Conservation (phyloP, 2,888 invertebrate species). For the Xestobium rufovillosum region DNA sequence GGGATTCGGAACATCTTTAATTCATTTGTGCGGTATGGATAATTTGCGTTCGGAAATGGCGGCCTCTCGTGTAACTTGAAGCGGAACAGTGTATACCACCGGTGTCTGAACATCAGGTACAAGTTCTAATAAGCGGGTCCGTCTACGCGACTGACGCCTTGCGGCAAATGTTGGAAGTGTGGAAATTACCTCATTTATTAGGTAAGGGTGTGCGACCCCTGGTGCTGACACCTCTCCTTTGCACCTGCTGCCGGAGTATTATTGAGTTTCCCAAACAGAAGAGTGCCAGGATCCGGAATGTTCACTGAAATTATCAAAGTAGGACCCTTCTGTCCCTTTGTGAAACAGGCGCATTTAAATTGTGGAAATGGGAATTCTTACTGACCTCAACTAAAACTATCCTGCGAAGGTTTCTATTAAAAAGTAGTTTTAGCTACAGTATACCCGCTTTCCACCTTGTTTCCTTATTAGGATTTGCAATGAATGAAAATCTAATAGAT, state of each 20-base stretch:
- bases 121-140: conserved; percentile 41
- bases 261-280: conserved; percentile 42
- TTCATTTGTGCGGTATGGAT: conserved; percentile 20
- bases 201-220: conserved; percentile 46
- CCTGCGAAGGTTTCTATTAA: no score
- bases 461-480: no score
- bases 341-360: no score
- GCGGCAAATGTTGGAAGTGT: conserved; percentile 44
- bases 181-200: conserved; percentile 49
- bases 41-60: conserved; percentile 34
- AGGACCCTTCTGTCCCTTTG: no score
- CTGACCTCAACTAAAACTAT: no score
- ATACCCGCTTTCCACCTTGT: no score
- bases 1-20: conserved; percentile 1
- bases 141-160: conserved; percentile 40
- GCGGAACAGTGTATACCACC: conserved; percentile 28
- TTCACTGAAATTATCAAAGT: no score
- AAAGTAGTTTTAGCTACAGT: no score
- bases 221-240: conserved; percentile 48
- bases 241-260: conserved; percentile 47
- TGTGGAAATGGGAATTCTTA: no score
- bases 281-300: conserved; percentile 20
- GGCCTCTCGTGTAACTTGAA: conserved; percentile 27
- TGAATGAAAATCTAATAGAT: no score
- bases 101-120: conserved; percentile 43